phyloP scores from a whole-genome alignment of 1,140 invertebrate genomes.

The Limonius californicus region DNA sequence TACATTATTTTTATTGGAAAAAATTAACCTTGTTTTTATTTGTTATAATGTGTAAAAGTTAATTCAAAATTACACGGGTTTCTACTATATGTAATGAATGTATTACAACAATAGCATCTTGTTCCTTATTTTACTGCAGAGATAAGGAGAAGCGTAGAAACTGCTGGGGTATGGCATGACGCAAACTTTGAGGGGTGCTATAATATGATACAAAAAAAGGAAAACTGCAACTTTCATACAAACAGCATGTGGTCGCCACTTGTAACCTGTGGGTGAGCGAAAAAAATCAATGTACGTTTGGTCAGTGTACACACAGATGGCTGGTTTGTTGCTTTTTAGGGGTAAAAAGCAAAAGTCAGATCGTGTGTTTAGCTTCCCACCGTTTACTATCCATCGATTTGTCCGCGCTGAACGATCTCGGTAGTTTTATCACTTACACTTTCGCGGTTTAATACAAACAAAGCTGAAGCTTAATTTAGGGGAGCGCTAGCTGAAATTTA shows the following conservation, averaged over 20 bases:
- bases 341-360: slow-evolving; percentile 19
- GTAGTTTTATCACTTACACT: background rate
- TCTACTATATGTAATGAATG: too few relatives aligned
- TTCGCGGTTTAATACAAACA: slow-evolving; percentile 1
- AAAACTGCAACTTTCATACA: slow-evolving; percentile 9
- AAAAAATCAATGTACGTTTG: slow-evolving; percentile 31
- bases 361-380: background rate
- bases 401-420: background rate
- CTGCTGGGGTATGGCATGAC: too few relatives aligned
- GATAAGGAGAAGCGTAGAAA: too few relatives aligned
- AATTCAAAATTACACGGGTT: too few relatives aligned
- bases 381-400: slow-evolving; percentile 7
- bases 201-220: slow-evolving; percentile 2
- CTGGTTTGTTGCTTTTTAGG: slow-evolving; percentile 31
- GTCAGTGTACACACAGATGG: slow-evolving; percentile 36
- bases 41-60: too few relatives aligned
- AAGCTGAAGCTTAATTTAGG: background rate
- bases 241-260: slow-evolving; percentile 3
- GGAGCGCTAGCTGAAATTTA: slow-evolving; percentile 18
- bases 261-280: slow-evolving; percentile 10
- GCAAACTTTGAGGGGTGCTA: too few relatives aligned
- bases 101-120: too few relatives aligned
- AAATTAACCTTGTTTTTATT: too few relatives aligned
- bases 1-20: too few relatives aligned
- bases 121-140: too few relatives aligned